phyloP scores from a whole-genome alignment of 2,888 invertebrate genomes.

The Agrypnus murinus region DNA sequence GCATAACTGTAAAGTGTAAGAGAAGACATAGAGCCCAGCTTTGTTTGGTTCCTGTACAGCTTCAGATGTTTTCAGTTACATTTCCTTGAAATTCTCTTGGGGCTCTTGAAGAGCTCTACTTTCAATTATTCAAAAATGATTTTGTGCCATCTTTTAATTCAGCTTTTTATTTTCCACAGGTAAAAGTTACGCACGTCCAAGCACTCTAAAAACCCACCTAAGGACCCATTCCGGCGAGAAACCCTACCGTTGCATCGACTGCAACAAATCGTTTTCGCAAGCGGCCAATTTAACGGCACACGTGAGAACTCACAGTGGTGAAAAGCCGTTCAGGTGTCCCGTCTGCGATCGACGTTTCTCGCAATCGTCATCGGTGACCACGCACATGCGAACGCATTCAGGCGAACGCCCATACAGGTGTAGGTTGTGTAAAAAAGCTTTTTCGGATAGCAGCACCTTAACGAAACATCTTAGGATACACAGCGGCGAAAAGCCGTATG shows the following conservation, averaged over 20 bases:
- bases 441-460: constrained; percentile 98
- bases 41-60: too few relatives aligned
- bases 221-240: constrained; percentile 97
- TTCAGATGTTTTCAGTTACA: too few relatives aligned
- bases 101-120: too few relatives aligned
- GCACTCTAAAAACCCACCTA: constrained; percentile 97
- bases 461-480: constrained; percentile 97
- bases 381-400: constrained; percentile 99
- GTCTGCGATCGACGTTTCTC: constrained; percentile 98
- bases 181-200: constrained; percentile 96
- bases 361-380: constrained; percentile 96
- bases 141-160: too few relatives aligned
- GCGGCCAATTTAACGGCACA: constrained; percentile 99
- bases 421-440: constrained; percentile 97
- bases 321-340: constrained; percentile 98
- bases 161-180: too few relatives aligned
- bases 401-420: constrained; percentile 97
- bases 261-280: constrained; percentile 97
- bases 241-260: constrained; percentile 93
- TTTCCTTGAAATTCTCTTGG: too few relatives aligned
- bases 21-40: too few relatives aligned
- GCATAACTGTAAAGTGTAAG: too few relatives aligned
- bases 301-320: constrained; percentile 95
- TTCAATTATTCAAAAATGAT: too few relatives aligned
- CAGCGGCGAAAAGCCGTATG: constrained; percentile 96